Conservation (phyloP, 2,888 invertebrate species). For the Scaptodrosophila latifasciaeformis region DNA sequence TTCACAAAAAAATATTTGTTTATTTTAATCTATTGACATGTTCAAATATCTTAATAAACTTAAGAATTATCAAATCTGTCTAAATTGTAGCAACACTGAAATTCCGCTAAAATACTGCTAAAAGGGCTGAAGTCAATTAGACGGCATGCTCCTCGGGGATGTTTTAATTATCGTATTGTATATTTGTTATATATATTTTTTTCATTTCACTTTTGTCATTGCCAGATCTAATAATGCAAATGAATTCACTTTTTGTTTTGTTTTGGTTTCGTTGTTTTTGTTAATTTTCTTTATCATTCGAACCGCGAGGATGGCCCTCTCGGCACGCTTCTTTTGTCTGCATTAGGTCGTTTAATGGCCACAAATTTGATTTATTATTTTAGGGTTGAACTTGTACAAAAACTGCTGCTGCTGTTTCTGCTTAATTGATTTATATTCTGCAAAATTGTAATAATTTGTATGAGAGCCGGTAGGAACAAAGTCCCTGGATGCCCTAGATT, state of each 20-base stretch:
- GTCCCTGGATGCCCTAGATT: no score
- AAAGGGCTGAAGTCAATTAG: conserved; percentile 56
- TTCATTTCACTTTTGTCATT: neutral
- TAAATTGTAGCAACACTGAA: no score
- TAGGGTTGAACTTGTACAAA: neutral
- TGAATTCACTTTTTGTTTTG: conserved; percentile 35
- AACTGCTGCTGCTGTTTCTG: neutral
- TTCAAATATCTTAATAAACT: no score
- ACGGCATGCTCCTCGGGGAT: conserved; percentile 45
- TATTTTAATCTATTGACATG: no score
- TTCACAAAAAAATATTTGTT: no score
- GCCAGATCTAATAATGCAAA: conserved; percentile 56
- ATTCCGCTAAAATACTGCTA: no score
- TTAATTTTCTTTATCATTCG: no score
- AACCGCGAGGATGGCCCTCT: no score
- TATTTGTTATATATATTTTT: conserved; percentile 30
- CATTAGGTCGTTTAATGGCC: neutral
- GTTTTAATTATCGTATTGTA: conserved; percentile 54
- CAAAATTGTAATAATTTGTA: neutral
- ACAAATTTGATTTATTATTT: neutral
- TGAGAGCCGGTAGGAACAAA: no score
- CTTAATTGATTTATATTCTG: neutral
- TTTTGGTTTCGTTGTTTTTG: conserved; percentile 22
- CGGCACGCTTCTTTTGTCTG: neutral
- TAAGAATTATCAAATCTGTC: no score